Evolutionary conservation across 2,888 invertebrate genomes (phyloP), one percentile per base, ranked within the genome.

Genomic region (Pemphredon lugubris): DNA sequence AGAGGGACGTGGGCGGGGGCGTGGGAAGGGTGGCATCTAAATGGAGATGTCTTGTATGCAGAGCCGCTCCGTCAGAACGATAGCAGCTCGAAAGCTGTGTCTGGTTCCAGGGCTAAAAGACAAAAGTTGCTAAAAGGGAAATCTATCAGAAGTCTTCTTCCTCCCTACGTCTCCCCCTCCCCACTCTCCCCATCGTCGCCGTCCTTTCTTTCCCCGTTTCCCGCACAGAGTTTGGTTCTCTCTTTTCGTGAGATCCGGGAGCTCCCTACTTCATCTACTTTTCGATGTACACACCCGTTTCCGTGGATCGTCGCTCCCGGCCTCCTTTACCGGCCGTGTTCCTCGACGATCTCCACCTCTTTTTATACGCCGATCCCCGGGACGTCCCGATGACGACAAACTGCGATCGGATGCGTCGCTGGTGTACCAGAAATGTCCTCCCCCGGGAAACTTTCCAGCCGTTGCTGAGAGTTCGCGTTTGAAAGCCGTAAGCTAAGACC

Each of bases 31-130:
- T 61, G 72, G 73, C 73, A 83, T 86, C 85, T 79, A 88, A 88
- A 88, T 88, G 88, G 87, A 88, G 86, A 87, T 88, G 84, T 87
- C 88, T 87, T 88, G 88, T 87, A 87, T 87, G 87, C 81, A 82
- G 81, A 73, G 76, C 67, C 57, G 65, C 70, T 78, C 82, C 84
- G 83, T 86, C 84, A 84, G 73, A 81, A 79, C 77, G 82, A 77
- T 77, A 81, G 76, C 72, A 71, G 82, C 82, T 77, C 80, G 81
- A 76, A 85, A 83, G 81, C 74, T 72, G 77, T 66, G 75, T 65
- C 73, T 68, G 72, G 57, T 60, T 74, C 74, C 75, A 77, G 75
- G 71, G 73, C 83, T 83, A 79, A 83, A 81, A 84, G 84, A 86
- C 84, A 85, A 84, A 86, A 87, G 83, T 87, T 85, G 79, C 80